Conservation (phyloP, 1,140 invertebrate genomes). For the Eumeta japonica region DNA sequence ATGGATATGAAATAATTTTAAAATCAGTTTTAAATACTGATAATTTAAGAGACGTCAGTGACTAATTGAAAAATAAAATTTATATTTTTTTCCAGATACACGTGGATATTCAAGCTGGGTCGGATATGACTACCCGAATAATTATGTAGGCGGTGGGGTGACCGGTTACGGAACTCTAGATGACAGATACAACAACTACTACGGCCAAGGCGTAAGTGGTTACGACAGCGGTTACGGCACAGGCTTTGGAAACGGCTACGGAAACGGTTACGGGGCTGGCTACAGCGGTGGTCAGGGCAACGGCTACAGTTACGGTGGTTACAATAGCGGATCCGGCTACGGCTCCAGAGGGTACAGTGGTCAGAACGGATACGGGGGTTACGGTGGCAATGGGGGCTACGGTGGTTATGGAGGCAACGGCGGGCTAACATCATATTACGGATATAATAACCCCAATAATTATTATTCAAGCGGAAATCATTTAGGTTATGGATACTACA, state of each 20-base stretch:
- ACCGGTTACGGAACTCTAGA: constrained; percentile 30
- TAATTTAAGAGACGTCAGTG: too few relatives aligned
- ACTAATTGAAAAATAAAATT: too few relatives aligned
- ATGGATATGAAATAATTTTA: too few relatives aligned
- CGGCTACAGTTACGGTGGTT: constrained; percentile 2
- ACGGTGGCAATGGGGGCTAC: constrained; percentile 30
- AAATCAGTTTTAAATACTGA: too few relatives aligned
- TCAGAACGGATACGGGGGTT: constrained; percentile 5
- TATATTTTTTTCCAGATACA: constrained; percentile 31
- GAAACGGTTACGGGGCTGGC: constrained; percentile 6
- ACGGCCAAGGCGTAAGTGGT: constrained; percentile 14
- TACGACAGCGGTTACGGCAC: constrained; percentile 14
- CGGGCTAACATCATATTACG: constrained; percentile 38
- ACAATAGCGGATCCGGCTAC: constrained; percentile 8
- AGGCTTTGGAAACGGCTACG: neutral
- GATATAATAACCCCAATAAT: constrained; percentile 33
- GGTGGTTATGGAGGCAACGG: constrained; percentile 42
- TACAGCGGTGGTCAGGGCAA: constrained; percentile 10
- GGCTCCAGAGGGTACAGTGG: neutral
- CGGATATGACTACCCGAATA: constrained; percentile 17
- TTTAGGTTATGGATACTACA: constrained; percentile 44
- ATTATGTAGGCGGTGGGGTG: constrained; percentile 14
- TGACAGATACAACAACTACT: constrained; percentile 16
- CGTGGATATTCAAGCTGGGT: constrained; percentile 28
- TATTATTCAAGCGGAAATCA: constrained; percentile 33